Conservation (phyloP, 2,113 vertebrate genomes). For the Todiramphus saurophagus region DNA sequence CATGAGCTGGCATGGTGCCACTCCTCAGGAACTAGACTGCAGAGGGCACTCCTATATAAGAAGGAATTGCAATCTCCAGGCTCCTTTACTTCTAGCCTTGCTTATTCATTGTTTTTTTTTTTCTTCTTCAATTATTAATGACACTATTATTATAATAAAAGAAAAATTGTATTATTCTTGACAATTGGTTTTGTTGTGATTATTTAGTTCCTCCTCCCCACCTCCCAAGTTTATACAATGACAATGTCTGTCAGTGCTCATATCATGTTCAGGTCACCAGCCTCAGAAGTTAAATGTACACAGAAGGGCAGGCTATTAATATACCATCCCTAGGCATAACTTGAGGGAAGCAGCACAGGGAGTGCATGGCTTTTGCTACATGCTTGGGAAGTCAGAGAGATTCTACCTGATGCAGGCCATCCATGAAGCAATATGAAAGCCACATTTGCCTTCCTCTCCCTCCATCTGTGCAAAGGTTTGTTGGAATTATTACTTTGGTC, state of each 20-base stretch:
- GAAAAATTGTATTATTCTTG: slow-evolving; percentile 35
- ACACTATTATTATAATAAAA: slow-evolving; percentile 3
- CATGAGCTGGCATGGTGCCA: neutral
- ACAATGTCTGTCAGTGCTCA: neutral
- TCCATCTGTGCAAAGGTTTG: neutral
- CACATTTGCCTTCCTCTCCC: neutral
- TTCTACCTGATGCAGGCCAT: neutral
- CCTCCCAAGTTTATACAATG: neutral
- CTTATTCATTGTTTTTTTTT: slow-evolving; percentile 19
- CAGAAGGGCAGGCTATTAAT: neutral
- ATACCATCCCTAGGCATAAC: neutral
- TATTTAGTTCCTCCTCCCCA: neutral
- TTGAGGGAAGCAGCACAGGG: neutral
- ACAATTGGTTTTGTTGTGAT: slow-evolving; percentile 28
- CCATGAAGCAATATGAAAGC: neutral
- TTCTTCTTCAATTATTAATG: slow-evolving; percentile 39
- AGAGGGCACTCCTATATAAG: slow-evolving; percentile 62
- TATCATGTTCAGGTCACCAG: neutral
- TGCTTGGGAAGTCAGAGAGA: neutral
- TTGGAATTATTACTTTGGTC: neutral
- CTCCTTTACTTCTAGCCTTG: neutral
- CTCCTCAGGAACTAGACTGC: slow-evolving; percentile 11
- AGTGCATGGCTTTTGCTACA: neutral
- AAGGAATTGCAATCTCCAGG: neutral
- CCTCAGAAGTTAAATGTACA: neutral